Percentiles rank a stretch among this genome's conserved stretches.
Conservation (phyloP, 2,113 vertebrate species). For the Crotalus viridis region DNA sequence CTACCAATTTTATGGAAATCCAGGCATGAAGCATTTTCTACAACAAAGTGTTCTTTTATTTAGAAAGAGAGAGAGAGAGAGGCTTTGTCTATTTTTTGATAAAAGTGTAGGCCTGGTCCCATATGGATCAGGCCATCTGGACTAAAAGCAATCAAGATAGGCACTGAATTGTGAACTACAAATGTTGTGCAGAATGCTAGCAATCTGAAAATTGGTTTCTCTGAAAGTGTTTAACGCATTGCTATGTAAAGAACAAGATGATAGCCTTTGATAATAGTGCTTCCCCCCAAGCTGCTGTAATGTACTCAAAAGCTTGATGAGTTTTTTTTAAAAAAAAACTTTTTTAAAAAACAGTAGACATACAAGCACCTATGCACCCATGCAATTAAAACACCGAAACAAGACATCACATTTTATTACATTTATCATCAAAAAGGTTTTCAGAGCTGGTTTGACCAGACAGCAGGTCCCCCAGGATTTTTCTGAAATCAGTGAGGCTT, state of each 20-base stretch:
- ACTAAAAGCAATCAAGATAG: neutral
- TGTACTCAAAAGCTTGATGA: neutral
- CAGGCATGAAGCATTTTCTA: neutral
- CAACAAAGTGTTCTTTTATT: neutral
- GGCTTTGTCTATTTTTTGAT: neutral
- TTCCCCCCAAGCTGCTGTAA: neutral
- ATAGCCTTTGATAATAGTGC: neutral
- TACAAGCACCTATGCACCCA: neutral
- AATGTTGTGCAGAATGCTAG: neutral
- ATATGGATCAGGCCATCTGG: neutral
- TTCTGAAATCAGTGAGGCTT: conserved; percentile 14
- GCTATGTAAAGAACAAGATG: neutral
- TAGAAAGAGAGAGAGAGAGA: neutral
- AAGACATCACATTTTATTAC: too few relatives aligned
- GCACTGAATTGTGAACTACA: neutral
- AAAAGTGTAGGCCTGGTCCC: neutral
- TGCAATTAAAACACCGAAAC: neutral
- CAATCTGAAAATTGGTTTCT: neutral
- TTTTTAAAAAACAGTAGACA: neutral
- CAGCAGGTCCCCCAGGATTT: neutral
- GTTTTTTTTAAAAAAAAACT: neutral
- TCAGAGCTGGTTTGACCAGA: neutral
- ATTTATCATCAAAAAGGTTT: neutral
- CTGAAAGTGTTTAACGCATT: neutral
- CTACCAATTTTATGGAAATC: neutral